Evolutionary conservation across 2,888 invertebrate species (phyloP).

Genomic region (Synergus japonicus): DNA sequence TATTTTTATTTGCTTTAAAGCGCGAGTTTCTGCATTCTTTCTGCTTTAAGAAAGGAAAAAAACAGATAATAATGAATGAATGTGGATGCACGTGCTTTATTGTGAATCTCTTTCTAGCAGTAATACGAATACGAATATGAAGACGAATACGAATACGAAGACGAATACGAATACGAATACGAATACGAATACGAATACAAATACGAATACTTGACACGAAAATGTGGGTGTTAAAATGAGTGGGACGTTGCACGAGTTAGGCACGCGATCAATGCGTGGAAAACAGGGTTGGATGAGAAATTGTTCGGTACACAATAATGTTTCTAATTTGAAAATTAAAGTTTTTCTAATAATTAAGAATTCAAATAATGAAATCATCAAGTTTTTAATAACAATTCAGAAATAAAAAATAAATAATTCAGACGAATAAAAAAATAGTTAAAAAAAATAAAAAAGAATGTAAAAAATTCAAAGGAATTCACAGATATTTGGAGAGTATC

Average conservation of each 20-base stretch:
- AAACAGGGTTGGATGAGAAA: constrained; percentile 7
- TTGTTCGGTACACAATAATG: no score
- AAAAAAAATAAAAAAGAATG: no score
- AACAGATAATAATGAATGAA: constrained; percentile 9
- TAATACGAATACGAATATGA: neutral
- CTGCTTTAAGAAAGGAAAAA: constrained; percentile 2
- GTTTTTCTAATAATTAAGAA: no score
- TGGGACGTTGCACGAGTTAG: constrained; percentile 54
- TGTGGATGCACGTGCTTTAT: constrained; percentile 9
- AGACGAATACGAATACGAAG: neutral
- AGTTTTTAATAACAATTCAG: no score
- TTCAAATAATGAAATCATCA: no score
- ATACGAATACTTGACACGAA: neutral
- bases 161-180: neutral
- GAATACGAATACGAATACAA: neutral
- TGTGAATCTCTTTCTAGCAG: neutral
- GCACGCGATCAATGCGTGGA: constrained; percentile 58
- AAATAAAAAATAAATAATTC: no score
- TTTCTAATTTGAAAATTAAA: no score
- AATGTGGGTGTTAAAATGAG: constrained; percentile 11
- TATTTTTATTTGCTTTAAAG: neutral
- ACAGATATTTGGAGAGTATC: no score
- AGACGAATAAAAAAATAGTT: no score
- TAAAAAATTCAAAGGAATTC: no score
- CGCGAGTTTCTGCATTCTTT: neutral